Percentiles rank a stretch among this genome's conserved stretches.
These are phyloP conservation scores for Astreopora myriophthalma DNA, from an alignment of 64 coral and sea anemone species.

Conservation along the genomic window DNA sequence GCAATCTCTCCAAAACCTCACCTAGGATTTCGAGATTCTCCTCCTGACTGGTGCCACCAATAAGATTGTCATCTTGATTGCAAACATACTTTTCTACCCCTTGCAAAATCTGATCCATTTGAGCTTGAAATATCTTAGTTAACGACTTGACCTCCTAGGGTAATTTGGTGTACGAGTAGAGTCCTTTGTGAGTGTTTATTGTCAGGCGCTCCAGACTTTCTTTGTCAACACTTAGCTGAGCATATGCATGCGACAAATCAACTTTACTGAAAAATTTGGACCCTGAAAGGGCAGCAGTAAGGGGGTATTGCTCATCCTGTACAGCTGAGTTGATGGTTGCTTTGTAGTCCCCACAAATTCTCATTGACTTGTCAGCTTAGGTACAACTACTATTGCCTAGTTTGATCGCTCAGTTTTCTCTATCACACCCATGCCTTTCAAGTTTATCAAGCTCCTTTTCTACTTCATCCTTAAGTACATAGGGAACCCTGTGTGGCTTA, in stretches of 20 bases:
- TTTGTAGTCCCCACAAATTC: constrained; percentile 70
- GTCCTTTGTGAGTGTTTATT: constrained; percentile 44
- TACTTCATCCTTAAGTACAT: constrained; percentile 65
- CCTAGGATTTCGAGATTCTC: constrained; percentile 60
- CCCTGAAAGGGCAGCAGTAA: constrained; percentile 20
- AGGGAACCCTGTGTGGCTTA: constrained; percentile 43
- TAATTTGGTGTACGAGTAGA: constrained; percentile 34
- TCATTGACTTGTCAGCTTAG: constrained; percentile 59
- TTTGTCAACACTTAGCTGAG: constrained; percentile 41
- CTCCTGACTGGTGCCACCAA: constrained; percentile 30
- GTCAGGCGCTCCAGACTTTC: constrained; percentile 23
- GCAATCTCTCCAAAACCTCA: constrained; percentile 44
- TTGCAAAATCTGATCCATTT: constrained; percentile 60
- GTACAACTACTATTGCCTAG: constrained; percentile 59
- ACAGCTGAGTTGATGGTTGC: constrained; percentile 57
- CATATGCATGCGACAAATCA: constrained; percentile 64
- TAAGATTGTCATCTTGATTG: constrained; percentile 58
- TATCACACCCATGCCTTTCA: constrained; percentile 61
- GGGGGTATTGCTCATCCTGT: constrained; percentile 67
- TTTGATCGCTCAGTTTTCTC: constrained; percentile 29
- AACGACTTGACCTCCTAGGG: constrained; percentile 65
- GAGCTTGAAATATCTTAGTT: constrained; percentile 47
- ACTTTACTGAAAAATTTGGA: constrained; percentile 63
- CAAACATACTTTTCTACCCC: constrained; percentile 54
- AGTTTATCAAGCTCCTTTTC: constrained; percentile 60